Conservation (phyloP, 2,888 invertebrate species). For the Lepidochrysops patricia region DNA sequence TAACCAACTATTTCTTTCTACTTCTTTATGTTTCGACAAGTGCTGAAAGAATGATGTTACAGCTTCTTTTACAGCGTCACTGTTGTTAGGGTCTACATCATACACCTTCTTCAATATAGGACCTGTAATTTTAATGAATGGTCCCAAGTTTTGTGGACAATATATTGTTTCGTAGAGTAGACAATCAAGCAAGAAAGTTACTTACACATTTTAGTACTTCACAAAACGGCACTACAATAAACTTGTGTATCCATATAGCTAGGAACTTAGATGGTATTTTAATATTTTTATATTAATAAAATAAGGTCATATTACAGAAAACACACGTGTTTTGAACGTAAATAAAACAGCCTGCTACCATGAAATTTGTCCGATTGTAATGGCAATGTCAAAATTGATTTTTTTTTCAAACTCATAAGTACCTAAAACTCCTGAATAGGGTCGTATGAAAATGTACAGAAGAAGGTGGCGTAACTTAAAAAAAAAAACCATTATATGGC, state of each 20-base stretch:
- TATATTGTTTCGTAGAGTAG: background rate
- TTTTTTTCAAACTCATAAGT: too few relatives aligned
- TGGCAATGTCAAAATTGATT: background rate
- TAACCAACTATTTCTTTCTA: conserved; percentile 42
- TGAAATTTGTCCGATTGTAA: background rate
- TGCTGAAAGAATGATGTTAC: conserved; percentile 46
- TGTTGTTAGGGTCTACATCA: conserved; percentile 51
- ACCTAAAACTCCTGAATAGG: too few relatives aligned
- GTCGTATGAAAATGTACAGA: too few relatives aligned
- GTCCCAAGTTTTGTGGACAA: background rate
- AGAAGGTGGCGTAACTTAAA: too few relatives aligned
- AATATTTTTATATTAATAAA: background rate
- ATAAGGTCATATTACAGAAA: background rate
- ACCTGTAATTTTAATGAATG: conserved; percentile 35
- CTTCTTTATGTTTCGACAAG: conserved; percentile 38
- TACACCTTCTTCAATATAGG: conserved; percentile 50
- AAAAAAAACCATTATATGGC: too few relatives aligned
- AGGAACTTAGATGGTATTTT: too few relatives aligned
- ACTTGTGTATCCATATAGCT: background rate
- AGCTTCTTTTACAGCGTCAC: conserved; percentile 53
- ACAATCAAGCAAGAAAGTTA: background rate
- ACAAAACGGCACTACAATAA: background rate
- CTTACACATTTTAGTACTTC: conserved; percentile 5
- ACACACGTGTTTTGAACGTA: background rate
- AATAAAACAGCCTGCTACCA: background rate